Conservation (phyloP, 2,797 vertebrate genomes). For the Molossus alvarezi region DNA sequence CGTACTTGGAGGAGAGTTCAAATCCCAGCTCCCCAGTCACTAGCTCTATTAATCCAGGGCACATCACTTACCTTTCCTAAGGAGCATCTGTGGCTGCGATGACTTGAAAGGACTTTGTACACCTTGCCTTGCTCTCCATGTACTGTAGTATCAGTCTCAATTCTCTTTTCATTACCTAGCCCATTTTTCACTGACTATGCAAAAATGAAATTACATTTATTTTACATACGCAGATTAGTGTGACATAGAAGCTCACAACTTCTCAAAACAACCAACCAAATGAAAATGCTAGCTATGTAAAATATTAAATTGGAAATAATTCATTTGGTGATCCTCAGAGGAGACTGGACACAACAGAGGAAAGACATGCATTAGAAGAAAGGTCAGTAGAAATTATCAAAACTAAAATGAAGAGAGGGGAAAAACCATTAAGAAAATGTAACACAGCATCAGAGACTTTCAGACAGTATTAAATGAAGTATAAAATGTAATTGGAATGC, state of each 20-base stretch:
- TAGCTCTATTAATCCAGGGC: background rate
- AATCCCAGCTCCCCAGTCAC: background rate
- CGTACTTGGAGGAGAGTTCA: background rate
- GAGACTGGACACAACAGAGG: background rate
- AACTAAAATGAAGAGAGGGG: background rate
- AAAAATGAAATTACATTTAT: background rate
- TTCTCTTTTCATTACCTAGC: background rate
- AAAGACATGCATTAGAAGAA: background rate
- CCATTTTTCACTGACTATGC: background rate
- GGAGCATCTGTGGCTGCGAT: background rate
- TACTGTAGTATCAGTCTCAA: background rate
- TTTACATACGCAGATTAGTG: background rate
- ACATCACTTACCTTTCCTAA: background rate
- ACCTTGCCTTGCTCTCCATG: background rate
- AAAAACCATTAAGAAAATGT: background rate
- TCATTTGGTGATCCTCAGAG: background rate
- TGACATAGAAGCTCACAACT: background rate
- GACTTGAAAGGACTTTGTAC: background rate
- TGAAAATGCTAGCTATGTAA: background rate
- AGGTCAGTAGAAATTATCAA: background rate
- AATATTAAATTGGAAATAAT: background rate
- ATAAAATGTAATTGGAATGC: background rate
- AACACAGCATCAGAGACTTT: background rate
- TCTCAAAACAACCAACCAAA: background rate
- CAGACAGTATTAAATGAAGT: background rate